Evolutionary conservation across 2,797 vertebrate genomes (phyloP), one percentile per base, ranked within the genome.

Genomic region (Dendrocincla fuliginosa): DNA sequence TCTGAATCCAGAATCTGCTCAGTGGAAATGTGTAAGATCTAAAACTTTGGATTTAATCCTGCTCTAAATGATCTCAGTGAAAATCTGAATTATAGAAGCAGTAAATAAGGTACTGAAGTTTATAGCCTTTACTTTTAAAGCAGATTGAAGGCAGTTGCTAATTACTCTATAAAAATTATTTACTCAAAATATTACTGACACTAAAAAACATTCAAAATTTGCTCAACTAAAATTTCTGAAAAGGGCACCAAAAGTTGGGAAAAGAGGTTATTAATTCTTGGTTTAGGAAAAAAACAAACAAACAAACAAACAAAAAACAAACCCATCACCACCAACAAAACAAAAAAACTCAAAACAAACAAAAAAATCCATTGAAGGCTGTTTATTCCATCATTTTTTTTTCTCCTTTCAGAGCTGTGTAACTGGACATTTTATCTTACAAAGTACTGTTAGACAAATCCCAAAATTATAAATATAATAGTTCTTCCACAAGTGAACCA

Each of bases 401-500:
- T 47, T 27, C 16, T 86, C 27, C 20, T 91, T 69, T 70, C 32
- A 47, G 27, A 13, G 7, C 32, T 44, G 10, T 52, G 30, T 46
- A 84, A 76, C 8, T 55, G 65, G 33, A 22, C 22, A 50, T 84
- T 86, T 84, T 84, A 49, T 75, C 37, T 73, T 87, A 52, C 15
- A 47, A 3, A 7, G 17, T 32, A 44, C 12, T 61, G 20, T 33
- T 67, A 68, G 42, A 24, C 7, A 61, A 79, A 39, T 65, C 10
- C 57, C 49, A 74, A 87, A 93, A 84, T 50, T 12, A 67, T 59
- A 90, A 90, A 63, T 80, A 19, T 5, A 70, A 27, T 53, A 42
- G 33, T 64, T 90, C 37, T 63, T 93, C 50, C 35, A 32, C 47
- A 89, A 87, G 41, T 63, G 33, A 94, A 90, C 93, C 93, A 94